phyloP scores from a whole-genome alignment of 2,113 vertebrate genomes.

The Chloropsis hardwickii region DNA sequence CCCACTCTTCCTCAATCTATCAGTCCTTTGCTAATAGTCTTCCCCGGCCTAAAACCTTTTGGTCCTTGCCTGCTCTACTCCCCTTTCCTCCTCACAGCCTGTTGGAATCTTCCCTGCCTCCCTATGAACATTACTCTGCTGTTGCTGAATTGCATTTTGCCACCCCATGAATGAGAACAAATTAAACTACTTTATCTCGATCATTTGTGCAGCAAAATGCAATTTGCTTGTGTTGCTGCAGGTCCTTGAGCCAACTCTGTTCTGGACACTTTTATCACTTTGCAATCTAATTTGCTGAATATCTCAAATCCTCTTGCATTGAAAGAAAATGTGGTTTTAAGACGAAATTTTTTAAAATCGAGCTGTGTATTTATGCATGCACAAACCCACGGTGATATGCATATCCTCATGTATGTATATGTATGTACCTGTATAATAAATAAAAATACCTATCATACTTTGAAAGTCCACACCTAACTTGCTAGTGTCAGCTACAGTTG shows the following conservation, averaged over 20 bases:
- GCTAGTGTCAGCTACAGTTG: slow-evolving; percentile 68
- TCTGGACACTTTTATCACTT: slow-evolving; percentile 67
- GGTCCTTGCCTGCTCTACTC: not conserved
- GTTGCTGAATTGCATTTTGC: slow-evolving; percentile 18
- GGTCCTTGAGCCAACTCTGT: not conserved
- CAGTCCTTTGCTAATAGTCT: not conserved
- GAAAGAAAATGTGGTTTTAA: slow-evolving; percentile 31
- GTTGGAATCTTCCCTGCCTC: not conserved
- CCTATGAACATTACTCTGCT: not conserved
- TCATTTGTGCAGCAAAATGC: slow-evolving; percentile 43
- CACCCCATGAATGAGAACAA: not conserved
- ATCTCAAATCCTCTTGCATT: slow-evolving; percentile 29
- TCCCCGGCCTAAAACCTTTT: not conserved
- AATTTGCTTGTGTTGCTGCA: slow-evolving; percentile 34
- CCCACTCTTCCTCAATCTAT: accelerated
- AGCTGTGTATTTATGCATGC: not conserved
- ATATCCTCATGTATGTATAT: not conserved
- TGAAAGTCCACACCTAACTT: slow-evolving; percentile 69
- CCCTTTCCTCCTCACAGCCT: not conserved
- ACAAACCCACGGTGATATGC: not conserved
- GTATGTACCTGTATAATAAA: not conserved
- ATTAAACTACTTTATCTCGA: slow-evolving; percentile 36
- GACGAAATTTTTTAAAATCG: not conserved
- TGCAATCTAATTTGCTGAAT: slow-evolving; percentile 22
- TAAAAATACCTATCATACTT: slow-evolving; percentile 33